Evolutionary conservation across 2,113 vertebrate species (phyloP).

Genomic region (Trachemys scripta): DNA sequence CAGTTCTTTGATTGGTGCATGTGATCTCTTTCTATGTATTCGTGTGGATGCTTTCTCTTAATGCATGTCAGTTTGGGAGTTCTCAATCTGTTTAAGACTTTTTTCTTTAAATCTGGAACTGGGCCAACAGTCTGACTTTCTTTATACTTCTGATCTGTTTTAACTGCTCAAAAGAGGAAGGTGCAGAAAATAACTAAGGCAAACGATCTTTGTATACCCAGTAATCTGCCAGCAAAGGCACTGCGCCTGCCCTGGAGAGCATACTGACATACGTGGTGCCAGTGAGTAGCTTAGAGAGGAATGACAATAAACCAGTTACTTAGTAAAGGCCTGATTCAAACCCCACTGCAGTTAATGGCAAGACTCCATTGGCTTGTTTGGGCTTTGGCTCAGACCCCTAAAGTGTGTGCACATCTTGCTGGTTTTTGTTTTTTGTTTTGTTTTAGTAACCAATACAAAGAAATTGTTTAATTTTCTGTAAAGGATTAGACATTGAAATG

Average conservation of each 20-base stretch:
- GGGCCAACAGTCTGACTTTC: not conserved
- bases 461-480: not conserved
- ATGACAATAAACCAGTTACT: too few relatives aligned
- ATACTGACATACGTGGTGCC: not conserved
- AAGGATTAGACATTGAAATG: not conserved
- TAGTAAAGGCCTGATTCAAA: too few relatives aligned
- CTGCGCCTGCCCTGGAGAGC: not conserved
- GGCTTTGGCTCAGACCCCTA: not conserved
- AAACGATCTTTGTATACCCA: too few relatives aligned
- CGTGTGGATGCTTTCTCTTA: fast-evolving
- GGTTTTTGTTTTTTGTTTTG: too few relatives aligned
- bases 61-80: fast-evolving
- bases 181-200: not conserved
- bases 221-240: not conserved
- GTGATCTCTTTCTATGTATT: not conserved
- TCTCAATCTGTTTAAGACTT: not conserved
- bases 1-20: not conserved
- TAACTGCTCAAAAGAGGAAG: not conserved
- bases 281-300: not conserved
- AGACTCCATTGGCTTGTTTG: not conserved
- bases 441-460: too few relatives aligned
- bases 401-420: too few relatives aligned
- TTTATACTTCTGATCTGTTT: not conserved
- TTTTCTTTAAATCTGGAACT: not conserved
- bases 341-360: too few relatives aligned